Conservation (phyloP, 2,888 invertebrate species). For the Eristalis intricaria region DNA sequence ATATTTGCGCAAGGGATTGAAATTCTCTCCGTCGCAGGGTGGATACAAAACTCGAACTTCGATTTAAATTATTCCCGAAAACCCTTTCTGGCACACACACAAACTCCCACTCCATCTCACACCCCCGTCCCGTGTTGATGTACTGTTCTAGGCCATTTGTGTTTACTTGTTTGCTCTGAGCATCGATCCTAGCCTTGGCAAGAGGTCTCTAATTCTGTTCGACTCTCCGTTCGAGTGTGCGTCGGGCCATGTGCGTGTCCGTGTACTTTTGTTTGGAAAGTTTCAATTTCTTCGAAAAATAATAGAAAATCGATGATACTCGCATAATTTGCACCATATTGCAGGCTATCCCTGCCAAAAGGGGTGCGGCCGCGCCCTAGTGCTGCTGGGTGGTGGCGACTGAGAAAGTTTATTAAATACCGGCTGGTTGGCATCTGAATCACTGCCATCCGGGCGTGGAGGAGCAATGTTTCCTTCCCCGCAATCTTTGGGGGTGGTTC, state of each 20-base stretch:
- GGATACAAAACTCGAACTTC: constrained; percentile 24
- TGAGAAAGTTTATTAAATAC: constrained; percentile 26
- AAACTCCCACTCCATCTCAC: background rate
- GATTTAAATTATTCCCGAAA: constrained; percentile 44
- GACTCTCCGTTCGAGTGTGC: background rate
- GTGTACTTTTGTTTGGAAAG: constrained; percentile 15
- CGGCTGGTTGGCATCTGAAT: constrained; percentile 24
- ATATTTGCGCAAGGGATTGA: constrained; percentile 48
- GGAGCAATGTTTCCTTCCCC: background rate
- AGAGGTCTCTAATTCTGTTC: background rate
- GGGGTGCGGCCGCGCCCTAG: background rate
- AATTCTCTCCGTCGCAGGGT: background rate
- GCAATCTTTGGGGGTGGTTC: background rate
- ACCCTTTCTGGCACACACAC: constrained; percentile 11
- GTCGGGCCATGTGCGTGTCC: background rate
- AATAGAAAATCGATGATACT: constrained; percentile 56
- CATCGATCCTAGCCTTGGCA: constrained; percentile 30
- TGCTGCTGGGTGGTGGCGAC: background rate
- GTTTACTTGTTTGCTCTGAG: constrained; percentile 44
- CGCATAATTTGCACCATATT: constrained; percentile 51
- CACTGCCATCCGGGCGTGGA: background rate
- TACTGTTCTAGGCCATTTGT: constrained; percentile 32
- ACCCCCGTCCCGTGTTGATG: background rate
- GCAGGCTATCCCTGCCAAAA: constrained; percentile 6
- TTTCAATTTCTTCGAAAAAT: constrained; percentile 32